Evolutionary conservation across 2,888 invertebrate genomes (phyloP), one percentile per base, ranked within the genome.

Genomic region (Acrobasis consociella): DNA sequence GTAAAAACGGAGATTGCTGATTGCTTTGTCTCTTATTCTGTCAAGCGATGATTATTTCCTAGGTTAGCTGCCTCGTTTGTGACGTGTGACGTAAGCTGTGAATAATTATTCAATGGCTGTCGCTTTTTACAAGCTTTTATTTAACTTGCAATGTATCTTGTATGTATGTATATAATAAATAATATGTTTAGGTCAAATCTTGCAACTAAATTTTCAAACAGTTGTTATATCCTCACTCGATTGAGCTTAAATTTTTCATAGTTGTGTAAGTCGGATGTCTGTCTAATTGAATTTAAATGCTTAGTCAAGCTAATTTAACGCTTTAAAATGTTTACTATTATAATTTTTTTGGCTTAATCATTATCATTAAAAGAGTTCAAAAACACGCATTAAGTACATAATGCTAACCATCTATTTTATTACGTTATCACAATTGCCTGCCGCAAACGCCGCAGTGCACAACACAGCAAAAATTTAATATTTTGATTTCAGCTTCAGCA

Each of bases 31-130:
- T 56, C 22, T 56, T 42, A 17, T 39, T 42, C 56, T 56, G 17
- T 56, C 56, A 13, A 42, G 22, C 56, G 42, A 46, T 56, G 39
- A 56, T 56, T 42, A 56, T 56, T 56, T 56, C 56, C 56, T 56
- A 56, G 16, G 9, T 55, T 11, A 46, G 46, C 55, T 37, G 16
- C 39, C 42, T 56, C 42, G 15, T 17, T 56, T 17, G 56, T 38
- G 16, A 16, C 9, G 2, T 15, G 56, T 56, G 17, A 16, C 16
- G 42, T 56, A 56, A 56, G 16, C 55, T 16, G 39, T n/a, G 16
- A 15, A 42, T 39, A 11, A 42, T 7, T n/a, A 38, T 55, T 53
- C 37, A 53, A 52, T 31, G 10, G 31, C 31, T 7, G 31, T 31
- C 31, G 31, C 31, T 31, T 31, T 31, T 31, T 2, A 22, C 5